Percentiles rank a stretch among this genome's conserved stretches.
Evolutionary conservation across 2,888 invertebrate genomes (phyloP).

Genomic region (Sphaerophoria rueppellii): DNA sequence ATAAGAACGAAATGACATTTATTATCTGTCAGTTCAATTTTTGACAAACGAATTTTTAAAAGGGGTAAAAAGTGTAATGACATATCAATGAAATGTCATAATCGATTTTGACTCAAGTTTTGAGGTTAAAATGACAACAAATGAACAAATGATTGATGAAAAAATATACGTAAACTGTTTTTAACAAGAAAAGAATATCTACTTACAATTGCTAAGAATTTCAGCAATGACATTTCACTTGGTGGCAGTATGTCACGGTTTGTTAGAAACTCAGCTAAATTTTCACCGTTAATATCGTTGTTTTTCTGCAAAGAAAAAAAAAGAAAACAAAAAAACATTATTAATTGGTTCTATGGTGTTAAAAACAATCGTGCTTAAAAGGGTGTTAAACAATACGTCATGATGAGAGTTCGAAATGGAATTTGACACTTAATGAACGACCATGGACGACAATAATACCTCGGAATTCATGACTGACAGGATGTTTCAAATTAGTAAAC

Average conservation of each 20-base stretch:
- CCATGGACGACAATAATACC: conserved; percentile 8
- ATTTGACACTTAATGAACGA: neutral
- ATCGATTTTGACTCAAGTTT: too few species aligned
- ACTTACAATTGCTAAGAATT: conserved; percentile 92
- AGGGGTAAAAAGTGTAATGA: too few species aligned
- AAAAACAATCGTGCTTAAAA: neutral
- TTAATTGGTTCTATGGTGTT: conserved; percentile 13
- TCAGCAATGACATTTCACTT: conserved; percentile 83
- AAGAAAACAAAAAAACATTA: conserved; percentile 38
- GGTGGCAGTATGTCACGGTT: conserved; percentile 77
- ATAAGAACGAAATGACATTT: too few species aligned
- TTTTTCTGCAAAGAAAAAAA: conserved; percentile 77
- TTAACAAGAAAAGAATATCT: conserved; percentile 59
- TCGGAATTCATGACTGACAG: conserved; percentile 3
- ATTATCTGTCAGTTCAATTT: too few species aligned
- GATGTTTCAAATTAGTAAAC: neutral
- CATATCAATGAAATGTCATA: too few species aligned
- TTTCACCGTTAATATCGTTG: conserved; percentile 78
- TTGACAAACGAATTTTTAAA: too few species aligned
- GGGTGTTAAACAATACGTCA: neutral
- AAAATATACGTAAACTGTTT: too few species aligned
- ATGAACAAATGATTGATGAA: too few species aligned
- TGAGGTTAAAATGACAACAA: too few species aligned
- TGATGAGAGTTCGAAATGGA: neutral
- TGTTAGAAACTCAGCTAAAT: conserved; percentile 79